Base-by-base conservation (phyloP, 2,888 invertebrate genomes). In the Noctua comes region DNA sequence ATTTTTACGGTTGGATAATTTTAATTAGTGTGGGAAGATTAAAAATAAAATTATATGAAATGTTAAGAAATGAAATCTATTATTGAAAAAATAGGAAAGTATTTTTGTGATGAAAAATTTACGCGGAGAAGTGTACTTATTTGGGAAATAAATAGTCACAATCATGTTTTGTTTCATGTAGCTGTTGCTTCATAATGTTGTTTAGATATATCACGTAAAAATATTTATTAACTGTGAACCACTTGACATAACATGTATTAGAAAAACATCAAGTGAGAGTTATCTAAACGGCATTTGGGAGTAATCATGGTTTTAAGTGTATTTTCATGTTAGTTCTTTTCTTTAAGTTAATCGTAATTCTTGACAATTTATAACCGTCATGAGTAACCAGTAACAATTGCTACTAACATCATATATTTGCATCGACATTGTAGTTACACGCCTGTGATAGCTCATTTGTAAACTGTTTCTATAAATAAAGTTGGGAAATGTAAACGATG, bases 391-490 rank as follows among this genome's bases (percentile, higher is more conserved):
- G 77, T 85, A 77, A 76, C 76, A 77, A 77, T 79, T 48, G 82
- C 75, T 84, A 85, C 71, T 77, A 79, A 76, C 79, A 70, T 75
- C 78, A 73, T 85, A 65, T 77, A 85, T 82, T 88, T 83, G 86
- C 91, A 90, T 89, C 85, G 84, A 89, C 88, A 85, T 89, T 86
- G 86, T 88, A 90, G 93, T 91, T 88, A 90, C 92, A 93, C 92
- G 91, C 94, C 96, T 96, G 96, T 96, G 96, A 96, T 96, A 95
- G 94, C 92, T 93, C 92, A 93, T 95, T 95, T 95, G 92, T 95
- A 94, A 95, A 93, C 90, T 92, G 92, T 94, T 94, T 94, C 91
- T 93, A 92, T 92, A 89, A 94, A 95, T 95, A 95, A 95, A 95
- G 88, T 91, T 94, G 90, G 88, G 87, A 88, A 89, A 92, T 91